Evolutionary conservation across 2,113 vertebrate genomes (phyloP).

Genomic region (Tinamus guttatus): DNA sequence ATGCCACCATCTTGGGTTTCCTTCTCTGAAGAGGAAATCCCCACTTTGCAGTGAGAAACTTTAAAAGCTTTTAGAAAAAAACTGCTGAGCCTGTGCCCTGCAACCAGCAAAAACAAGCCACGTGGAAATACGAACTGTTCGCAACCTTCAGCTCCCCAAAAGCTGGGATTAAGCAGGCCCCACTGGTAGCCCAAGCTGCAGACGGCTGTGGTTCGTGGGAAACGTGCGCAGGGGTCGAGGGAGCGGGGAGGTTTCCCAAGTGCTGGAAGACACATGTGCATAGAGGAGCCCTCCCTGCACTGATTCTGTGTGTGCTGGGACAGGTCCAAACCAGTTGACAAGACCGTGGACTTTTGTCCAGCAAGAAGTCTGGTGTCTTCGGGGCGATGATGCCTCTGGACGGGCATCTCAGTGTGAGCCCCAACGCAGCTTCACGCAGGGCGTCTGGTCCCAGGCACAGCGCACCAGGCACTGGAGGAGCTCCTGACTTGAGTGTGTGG

Average conservation of each 20-base stretch:
- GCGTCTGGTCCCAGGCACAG: no score
- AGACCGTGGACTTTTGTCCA: not conserved
- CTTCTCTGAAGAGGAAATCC: slow-evolving; percentile 10
- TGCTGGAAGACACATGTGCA: not conserved
- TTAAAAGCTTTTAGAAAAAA: slow-evolving; percentile 32
- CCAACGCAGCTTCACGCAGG: not conserved
- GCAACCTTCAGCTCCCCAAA: not conserved
- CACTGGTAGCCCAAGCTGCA: not conserved
- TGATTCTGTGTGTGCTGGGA: fast-evolving
- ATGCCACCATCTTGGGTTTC: slow-evolving; percentile 26
- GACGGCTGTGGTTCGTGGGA: not conserved
- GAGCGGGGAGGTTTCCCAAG: not conserved
- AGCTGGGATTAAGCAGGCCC: not conserved
- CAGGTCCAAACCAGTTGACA: not conserved
- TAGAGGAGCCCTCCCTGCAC: not conserved
- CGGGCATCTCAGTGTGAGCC: not conserved
- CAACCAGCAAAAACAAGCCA: not conserved
- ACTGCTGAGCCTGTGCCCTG: not conserved
- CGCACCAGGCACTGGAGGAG: not conserved
- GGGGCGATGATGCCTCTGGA: not conserved
- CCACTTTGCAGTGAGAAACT: not conserved
- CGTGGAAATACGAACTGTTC: not conserved
- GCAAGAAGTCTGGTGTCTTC: not conserved
- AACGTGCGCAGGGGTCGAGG: not conserved
- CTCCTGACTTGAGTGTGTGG: not conserved